Evolutionary conservation across 2,113 vertebrate genomes (phyloP), one percentile per base, ranked within the genome.

Genomic region (Gallinago paraguaiae): DNA sequence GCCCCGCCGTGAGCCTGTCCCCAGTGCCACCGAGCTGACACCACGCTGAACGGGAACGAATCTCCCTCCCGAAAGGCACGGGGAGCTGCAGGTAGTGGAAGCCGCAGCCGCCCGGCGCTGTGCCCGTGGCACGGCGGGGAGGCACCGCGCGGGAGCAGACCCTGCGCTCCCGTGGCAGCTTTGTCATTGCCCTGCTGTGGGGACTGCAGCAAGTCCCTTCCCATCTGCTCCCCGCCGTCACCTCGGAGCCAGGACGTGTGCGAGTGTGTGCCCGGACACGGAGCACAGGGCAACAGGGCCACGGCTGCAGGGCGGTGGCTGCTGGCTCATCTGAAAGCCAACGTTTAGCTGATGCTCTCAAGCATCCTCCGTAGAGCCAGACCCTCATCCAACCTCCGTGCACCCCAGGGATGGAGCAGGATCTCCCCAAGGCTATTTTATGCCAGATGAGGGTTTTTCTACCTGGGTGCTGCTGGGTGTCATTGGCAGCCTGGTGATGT

Each of bases 161-260:
- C 90, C 82, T 18, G 70, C 5, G 19, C 74, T 78, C 95, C 43
- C 7, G 61, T 78, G 20, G 1, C 53, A 14, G 94, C 80, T 92
- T 84, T 94, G 82, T 90, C 82, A 74, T 23, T 13, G 67, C 82
- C 67, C 82, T 2, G 60, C 56, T 45, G 89, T 1, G 77, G 93
- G 91, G 91, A 96, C 59, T 85, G 92, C 92, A 90, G 96, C 90
- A 82, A 84, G 89, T 97, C 93, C 77, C 94, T 95, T 82, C 81
- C 96, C 94, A 90, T 96, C 96, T 97, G 95, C 82, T 92, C 65
- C 17, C 81, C 70, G 63, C 84, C n/a, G 7, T 45, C 7, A 16
- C 82, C 92, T 60, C 0, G 30, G 77, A 89, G 90, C 64, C 77
- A 12, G 89, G 77, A 31, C 1, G 7, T 0, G 68, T 20, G 41